Evolutionary conservation across 2,888 invertebrate genomes (phyloP), one percentile per base, ranked within the genome.

Genomic region (Gandaritis pyraliata): DNA sequence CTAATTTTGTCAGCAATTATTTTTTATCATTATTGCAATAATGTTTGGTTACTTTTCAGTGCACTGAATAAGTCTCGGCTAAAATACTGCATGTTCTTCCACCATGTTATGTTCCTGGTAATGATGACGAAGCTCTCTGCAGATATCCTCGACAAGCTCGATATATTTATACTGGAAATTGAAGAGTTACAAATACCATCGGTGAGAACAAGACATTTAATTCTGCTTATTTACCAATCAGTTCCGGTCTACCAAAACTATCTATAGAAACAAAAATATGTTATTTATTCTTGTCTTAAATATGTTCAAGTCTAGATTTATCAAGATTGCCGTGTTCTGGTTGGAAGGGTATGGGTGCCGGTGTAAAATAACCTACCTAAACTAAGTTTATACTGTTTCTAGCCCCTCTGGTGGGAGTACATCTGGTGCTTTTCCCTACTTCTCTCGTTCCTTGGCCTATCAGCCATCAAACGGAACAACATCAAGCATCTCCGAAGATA

Each of bases 11-110:
- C n/a, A n/a, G n/a, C n/a, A n/a, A n/a, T 3, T 23, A 3, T 23
- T 23, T 23, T 23, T 33, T 33, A 33, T 43, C 10, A 16, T 15
- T 11, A 4, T 43, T 16, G 11, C 16, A 10, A 16, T 43, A 10
- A 43, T 11, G 10, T 43, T 41, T 43, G 43, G 15, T 43, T 16
- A 43, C 43, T 13, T 48, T 85, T 18, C 95, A 99, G 99, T 94
- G 97, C 98, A 81, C 93, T 97, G 82, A 98, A 98, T 93, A 99
- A 99, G 93, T 97, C 97, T 71, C 95, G 99, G 80, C 94, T 99
- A 86, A 98, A 97, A 91, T 97, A 96, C 86, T 97, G 98, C 87
- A 96, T 98, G 90, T 96, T 97, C 91, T 96, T 97, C 88, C 99
- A 99, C 89, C 96, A 97, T 80, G 88, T 98, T 67, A 93, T 99